Evolutionary conservation across 2,888 invertebrate species (phyloP).

Genomic region (Vesta saturnalis): DNA sequence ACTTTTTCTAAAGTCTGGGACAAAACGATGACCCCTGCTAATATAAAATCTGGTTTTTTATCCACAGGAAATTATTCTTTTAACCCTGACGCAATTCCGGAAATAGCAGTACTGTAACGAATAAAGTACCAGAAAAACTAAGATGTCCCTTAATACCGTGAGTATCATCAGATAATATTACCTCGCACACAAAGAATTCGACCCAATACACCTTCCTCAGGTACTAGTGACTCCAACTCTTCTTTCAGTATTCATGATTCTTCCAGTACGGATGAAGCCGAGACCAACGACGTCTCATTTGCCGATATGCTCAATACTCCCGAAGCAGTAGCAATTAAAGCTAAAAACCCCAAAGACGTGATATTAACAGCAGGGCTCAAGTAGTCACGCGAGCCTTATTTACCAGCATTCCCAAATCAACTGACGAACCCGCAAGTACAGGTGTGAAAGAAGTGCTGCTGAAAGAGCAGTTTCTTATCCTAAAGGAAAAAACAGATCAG

Average conservation of each 20-base stretch:
- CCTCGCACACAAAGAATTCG: not conserved
- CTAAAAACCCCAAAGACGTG: not conserved
- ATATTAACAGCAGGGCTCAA: not conserved
- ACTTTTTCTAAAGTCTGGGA: slow-evolving; percentile 45
- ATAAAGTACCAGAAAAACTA: not conserved
- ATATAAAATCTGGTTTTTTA: slow-evolving; percentile 43
- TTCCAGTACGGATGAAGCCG: not conserved
- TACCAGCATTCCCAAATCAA: not conserved
- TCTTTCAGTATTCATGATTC: not conserved
- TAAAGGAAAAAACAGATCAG: not conserved
- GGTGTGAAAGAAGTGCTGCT: not conserved
- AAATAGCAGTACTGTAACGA: slow-evolving; percentile 24
- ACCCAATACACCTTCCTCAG: not conserved
- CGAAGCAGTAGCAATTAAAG: not conserved
- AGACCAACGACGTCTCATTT: not conserved
- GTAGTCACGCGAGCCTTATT: not conserved
- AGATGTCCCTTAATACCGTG: not conserved
- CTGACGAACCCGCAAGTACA: too few species aligned
- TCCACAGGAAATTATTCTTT: slow-evolving; percentile 44
- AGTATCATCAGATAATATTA: not conserved
- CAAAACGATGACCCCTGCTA: slow-evolving; percentile 24
- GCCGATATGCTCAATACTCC: not conserved
- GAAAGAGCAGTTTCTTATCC: not conserved
- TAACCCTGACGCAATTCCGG: slow-evolving; percentile 45
- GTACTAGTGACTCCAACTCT: not conserved